A percentile compares a stretch with the other conserved stretches of the same genome.
Evolutionary conservation across 2,113 vertebrate species (phyloP).

Genomic region (Microcebus murinus): DNA sequence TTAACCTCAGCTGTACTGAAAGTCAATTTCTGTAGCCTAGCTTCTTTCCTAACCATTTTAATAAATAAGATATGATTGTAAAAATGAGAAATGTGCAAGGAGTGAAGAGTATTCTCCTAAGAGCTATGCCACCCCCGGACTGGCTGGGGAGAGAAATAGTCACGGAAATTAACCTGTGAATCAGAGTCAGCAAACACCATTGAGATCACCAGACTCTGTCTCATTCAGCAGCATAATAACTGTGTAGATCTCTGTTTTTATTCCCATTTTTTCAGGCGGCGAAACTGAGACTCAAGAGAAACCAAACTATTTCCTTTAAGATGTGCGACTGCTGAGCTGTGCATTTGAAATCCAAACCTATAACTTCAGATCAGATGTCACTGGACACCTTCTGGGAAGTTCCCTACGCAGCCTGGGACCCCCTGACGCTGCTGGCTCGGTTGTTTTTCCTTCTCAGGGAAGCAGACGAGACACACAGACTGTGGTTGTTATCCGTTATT

Average conservation of each 20-base stretch:
- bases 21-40: conserved; percentile 3
- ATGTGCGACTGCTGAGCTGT: background rate
- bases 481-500: background rate
- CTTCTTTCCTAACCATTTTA: conserved; percentile 4
- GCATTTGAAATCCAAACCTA: background rate
- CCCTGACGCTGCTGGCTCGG: background rate
- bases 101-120: background rate
- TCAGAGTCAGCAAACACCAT: background rate
- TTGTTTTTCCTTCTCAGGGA: background rate
- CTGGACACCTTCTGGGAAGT: background rate
- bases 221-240: background rate
- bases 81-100: background rate
- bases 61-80: background rate
- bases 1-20: background rate
- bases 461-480: background rate
- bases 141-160: background rate
- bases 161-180: background rate
- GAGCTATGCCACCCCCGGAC: no score
- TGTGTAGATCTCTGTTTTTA: background rate
- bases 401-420: background rate
- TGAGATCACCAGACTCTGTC: background rate
- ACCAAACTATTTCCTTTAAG: background rate
- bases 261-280: background rate
- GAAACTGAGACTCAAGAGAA: background rate
- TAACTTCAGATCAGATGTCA: background rate